Conservation (phyloP, 2,113 vertebrate species). For the Carettochelys insculpta region DNA sequence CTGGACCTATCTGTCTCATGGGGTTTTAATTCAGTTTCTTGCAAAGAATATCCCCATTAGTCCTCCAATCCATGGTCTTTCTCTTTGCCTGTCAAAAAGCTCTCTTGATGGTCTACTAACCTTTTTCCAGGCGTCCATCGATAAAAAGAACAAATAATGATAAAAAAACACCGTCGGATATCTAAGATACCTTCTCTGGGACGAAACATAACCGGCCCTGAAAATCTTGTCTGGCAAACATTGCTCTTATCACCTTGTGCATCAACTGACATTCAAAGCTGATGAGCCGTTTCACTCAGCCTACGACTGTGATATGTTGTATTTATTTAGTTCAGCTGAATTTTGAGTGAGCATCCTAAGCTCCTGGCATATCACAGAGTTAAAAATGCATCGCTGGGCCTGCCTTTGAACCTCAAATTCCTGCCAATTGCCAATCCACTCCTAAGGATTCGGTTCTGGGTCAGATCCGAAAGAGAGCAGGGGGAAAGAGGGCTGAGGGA, state of each 20-base stretch:
- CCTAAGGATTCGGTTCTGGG: neutral
- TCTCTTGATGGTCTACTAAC: conserved; percentile 54
- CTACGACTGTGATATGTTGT: neutral
- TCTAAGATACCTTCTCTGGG: conserved; percentile 16
- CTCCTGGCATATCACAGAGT: neutral
- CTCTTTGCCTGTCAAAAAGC: conserved; percentile 59
- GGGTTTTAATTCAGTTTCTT: conserved; percentile 51
- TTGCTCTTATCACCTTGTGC: neutral
- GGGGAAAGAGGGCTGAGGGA: too few species aligned
- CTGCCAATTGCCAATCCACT: neutral
- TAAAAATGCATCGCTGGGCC: neutral
- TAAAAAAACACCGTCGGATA: conserved; percentile 26
- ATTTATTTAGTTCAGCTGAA: conserved; percentile 41
- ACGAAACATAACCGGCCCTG: neutral
- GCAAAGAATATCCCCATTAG: conserved; percentile 36
- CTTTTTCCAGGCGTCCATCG: conserved; percentile 49
- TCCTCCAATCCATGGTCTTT: conserved; percentile 22
- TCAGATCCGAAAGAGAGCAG: neutral
- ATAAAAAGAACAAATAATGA: conserved; percentile 29
- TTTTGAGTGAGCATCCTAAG: neutral
- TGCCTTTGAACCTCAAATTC: conserved; percentile 9
- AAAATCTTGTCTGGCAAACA: conserved; percentile 57
- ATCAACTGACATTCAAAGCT: conserved; percentile 27
- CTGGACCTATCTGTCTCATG: neutral
- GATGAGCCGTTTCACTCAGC: conserved; percentile 1